Conservation (phyloP, 2,797 vertebrate genomes). For the Pseudomugil gertrudae region DNA sequence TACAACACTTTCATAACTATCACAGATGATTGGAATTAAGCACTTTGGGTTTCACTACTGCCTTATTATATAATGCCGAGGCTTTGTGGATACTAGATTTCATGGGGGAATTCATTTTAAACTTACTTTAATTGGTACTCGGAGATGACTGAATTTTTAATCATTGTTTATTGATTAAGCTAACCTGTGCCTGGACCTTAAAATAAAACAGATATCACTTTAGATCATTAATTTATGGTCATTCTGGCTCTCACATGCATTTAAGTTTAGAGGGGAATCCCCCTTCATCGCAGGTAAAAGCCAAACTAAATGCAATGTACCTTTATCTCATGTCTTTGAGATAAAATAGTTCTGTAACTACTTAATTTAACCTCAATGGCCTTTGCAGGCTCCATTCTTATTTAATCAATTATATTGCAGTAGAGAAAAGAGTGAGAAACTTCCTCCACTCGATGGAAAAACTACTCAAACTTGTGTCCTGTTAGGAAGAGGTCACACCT, state of each 20-base stretch:
- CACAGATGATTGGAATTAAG: slow-evolving; percentile 6
- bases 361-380: background rate
- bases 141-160: background rate
- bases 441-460: background rate
- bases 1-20: slow-evolving; percentile 7
- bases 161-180: background rate
- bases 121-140: slow-evolving; percentile 37
- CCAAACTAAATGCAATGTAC: slow-evolving; percentile 20
- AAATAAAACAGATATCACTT: background rate
- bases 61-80: slow-evolving; percentile 15
- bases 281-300: background rate
- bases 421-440: slow-evolving; percentile 12
- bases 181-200: background rate
- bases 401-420: slow-evolving; percentile 37
- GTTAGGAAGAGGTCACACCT: slow-evolving; percentile 56
- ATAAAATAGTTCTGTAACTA: background rate
- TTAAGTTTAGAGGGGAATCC: background rate
- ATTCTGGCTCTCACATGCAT: background rate
- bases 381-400: slow-evolving; percentile 17
- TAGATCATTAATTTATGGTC: background rate
- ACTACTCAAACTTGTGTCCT: slow-evolving; percentile 24
- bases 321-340: background rate
- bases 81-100: slow-evolving; percentile 43
- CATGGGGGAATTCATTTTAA: slow-evolving; percentile 56
- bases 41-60: background rate